These are phyloP conservation scores for Formica aserva DNA, from an alignment of 2,888 invertebrate genomes.

Conservation along the genomic window DNA sequence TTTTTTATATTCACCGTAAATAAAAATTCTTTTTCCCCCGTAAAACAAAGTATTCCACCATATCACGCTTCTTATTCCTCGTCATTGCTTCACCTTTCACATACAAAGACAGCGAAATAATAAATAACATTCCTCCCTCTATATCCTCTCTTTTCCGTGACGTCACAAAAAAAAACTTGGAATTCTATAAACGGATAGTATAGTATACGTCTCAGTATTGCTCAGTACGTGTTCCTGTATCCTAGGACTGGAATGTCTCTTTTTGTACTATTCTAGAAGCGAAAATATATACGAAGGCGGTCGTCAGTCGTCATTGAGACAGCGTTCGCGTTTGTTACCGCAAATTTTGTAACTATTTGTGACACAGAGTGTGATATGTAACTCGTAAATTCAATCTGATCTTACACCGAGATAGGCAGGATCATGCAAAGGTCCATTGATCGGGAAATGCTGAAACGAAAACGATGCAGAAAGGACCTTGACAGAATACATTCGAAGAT, in stretches of 20 bases:
- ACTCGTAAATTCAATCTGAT: background rate
- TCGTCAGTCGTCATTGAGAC: background rate
- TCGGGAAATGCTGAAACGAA: background rate
- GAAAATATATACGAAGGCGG: constrained; percentile 13
- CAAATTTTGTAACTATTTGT: background rate
- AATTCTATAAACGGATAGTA: background rate
- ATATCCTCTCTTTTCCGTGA: background rate
- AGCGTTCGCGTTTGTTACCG: background rate
- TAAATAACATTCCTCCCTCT: background rate
- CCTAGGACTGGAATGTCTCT: background rate
- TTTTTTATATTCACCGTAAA: too few species aligned
- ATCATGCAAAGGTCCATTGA: background rate
- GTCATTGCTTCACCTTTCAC: background rate
- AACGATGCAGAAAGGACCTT: constrained; percentile 20
- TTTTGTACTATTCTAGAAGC: constrained; percentile 5
- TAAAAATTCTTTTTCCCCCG: too few species aligned
- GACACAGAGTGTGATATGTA: background rate
- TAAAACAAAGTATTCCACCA: too few species aligned
- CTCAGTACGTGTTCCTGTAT: too few species aligned
- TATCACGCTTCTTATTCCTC: too few species aligned
- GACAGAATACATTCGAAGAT: constrained; percentile 25
- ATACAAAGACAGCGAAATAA: background rate
- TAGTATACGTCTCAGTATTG: background rate
- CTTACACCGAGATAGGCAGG: background rate
- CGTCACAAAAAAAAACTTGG: background rate